Percentiles rank a stretch among this genome's conserved stretches.
Evolutionary conservation across 2,113 vertebrate species (phyloP).

Genomic region (Mesoclemmys tuberculata): DNA sequence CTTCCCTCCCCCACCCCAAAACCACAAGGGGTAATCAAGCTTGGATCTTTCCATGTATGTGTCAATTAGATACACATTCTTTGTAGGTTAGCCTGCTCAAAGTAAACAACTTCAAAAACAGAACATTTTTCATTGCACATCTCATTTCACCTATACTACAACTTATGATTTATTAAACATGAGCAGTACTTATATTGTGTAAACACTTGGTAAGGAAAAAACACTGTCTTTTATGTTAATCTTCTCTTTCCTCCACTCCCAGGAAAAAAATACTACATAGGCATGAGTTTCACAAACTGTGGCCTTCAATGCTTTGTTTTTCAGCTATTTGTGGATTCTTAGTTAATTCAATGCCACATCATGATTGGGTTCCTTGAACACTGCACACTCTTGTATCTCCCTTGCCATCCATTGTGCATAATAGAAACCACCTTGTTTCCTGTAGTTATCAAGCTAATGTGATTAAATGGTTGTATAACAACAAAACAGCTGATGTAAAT

Average conservation of each 20-base stretch:
- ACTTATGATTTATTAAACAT: background rate
- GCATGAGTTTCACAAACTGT: background rate
- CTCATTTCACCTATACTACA: background rate
- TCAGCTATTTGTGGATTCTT: rapidly evolving
- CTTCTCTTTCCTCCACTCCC: background rate
- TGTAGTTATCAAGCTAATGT: background rate
- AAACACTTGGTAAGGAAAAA: background rate
- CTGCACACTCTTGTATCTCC: background rate
- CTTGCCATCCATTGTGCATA: background rate
- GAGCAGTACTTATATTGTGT: background rate
- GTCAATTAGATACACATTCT: background rate
- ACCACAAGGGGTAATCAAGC: background rate
- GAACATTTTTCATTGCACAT: rapidly evolving
- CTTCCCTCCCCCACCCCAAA: background rate
- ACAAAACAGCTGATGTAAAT: background rate
- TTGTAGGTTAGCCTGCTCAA: background rate
- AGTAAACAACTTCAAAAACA: background rate
- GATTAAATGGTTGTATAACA: background rate
- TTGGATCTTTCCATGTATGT: background rate
- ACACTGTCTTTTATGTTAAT: background rate
- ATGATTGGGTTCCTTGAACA: background rate
- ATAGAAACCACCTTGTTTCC: background rate
- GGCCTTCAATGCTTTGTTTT: background rate
- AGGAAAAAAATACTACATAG: background rate
- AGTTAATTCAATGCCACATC: rapidly evolving